These are phyloP conservation scores for Pharmacophagus antenor DNA, from an alignment of 2,888 invertebrate species.

Conservation along the genomic window DNA sequence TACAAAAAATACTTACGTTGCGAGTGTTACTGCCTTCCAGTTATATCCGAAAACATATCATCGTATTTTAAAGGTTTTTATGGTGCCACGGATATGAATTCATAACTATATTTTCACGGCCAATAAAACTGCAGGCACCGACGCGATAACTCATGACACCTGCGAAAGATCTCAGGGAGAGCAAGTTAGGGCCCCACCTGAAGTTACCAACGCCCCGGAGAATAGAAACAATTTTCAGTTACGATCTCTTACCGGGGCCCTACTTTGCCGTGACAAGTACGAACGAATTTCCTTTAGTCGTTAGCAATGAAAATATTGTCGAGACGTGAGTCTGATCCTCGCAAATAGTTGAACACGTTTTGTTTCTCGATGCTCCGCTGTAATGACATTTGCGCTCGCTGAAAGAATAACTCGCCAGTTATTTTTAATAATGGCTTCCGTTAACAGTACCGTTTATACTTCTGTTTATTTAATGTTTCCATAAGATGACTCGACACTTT, in stretches of 20 bases:
- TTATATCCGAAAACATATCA: constrained; percentile 15
- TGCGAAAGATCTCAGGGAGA: constrained; percentile 57
- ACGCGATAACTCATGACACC: constrained; percentile 68
- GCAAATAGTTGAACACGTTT: constrained; percentile 25
- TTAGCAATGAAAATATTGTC: constrained; percentile 66
- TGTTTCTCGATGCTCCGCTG: constrained; percentile 16
- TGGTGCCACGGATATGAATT: constrained; percentile 25
- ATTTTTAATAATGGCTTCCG: constrained; percentile 25
- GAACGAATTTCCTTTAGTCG: constrained; percentile 57
- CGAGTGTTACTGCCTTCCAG: constrained; percentile 11
- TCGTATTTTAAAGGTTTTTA: constrained; percentile 26
- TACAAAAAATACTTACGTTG: constrained; percentile 18
- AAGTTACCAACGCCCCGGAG: constrained; percentile 49
- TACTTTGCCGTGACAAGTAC: constrained; percentile 46
- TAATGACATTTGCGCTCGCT: constrained; percentile 17
- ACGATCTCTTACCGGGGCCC: constrained; percentile 44
- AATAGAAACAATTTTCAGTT: constrained; percentile 69
- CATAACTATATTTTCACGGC: constrained; percentile 42
- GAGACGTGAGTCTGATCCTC: constrained; percentile 49
- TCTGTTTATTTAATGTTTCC: constrained; percentile 15
- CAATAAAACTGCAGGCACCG: constrained; percentile 57
- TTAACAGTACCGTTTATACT: constrained; percentile 21
- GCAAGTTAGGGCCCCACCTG: constrained; percentile 43
- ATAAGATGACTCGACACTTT: constrained; percentile 15
- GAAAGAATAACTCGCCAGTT: constrained; percentile 9